Percentiles rank a stretch among this genome's conserved stretches.
These are phyloP conservation scores for Acheta domesticus DNA, from an alignment of 2,888 invertebrate genomes.

Conservation along the genomic window DNA sequence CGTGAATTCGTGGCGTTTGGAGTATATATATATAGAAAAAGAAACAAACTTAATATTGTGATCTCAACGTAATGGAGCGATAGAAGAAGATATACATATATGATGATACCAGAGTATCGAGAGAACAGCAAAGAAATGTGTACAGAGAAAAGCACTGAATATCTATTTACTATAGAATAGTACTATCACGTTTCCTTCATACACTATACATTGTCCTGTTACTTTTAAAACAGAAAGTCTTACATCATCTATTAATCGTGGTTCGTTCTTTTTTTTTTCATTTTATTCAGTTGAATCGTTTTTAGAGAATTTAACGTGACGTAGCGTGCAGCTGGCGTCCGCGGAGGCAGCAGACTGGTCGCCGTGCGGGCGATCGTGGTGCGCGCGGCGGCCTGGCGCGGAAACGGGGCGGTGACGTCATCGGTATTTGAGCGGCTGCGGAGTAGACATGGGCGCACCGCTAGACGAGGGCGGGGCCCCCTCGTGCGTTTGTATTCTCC, in stretches of 20 bases:
- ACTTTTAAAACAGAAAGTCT: not conserved
- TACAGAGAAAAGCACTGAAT: constrained; percentile 1
- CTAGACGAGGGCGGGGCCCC: not conserved
- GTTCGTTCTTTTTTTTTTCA: not conserved
- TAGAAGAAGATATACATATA: not conserved
- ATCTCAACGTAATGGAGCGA: constrained; percentile 18
- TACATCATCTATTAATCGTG: not conserved
- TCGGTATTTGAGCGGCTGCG: not conserved
- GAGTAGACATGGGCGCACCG: constrained; percentile 6
- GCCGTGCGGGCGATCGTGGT: not conserved
- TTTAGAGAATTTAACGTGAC: not conserved
- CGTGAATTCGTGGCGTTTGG: constrained; percentile 18
- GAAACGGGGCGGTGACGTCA: not conserved
- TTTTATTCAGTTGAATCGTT: constrained; percentile 1
- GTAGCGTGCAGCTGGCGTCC: not conserved
- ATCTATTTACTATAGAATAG: not conserved
- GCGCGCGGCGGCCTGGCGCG: not conserved
- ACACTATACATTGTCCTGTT: not conserved
- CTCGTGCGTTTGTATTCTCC: no score
- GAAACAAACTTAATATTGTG: not conserved
- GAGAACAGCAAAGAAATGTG: not conserved
- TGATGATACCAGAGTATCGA: not conserved
- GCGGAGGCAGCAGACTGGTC: not conserved
- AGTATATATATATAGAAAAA: not conserved
- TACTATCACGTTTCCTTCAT: not conserved